Conservation (phyloP, 2,113 vertebrate genomes). For the Progne subis region DNA sequence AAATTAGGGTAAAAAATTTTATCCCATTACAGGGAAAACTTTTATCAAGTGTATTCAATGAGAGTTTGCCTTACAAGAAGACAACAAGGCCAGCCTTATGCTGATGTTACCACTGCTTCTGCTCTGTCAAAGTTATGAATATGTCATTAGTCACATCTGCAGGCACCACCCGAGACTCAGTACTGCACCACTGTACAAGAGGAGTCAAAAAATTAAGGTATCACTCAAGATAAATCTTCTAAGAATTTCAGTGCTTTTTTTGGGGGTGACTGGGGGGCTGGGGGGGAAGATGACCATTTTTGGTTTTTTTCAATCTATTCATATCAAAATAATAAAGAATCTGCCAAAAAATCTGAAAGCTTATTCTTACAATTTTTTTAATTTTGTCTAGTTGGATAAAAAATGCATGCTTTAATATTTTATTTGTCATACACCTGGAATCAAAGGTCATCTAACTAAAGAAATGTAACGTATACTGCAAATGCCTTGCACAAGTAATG, state of each 20-base stretch:
- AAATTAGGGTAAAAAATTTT: background rate
- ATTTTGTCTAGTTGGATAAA: background rate
- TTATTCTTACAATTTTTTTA: background rate
- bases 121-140: background rate
- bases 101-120: background rate
- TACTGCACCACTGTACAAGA: background rate
- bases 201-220: background rate
- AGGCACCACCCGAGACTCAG: background rate
- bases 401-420: background rate
- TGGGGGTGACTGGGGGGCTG: no score
- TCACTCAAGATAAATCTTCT: background rate
- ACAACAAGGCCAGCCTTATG: background rate
- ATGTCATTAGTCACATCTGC: background rate
- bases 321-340: background rate
- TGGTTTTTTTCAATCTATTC: background rate
- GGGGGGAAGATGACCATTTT: background rate
- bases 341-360: background rate
- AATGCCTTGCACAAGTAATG: background rate
- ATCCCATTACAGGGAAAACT: background rate
- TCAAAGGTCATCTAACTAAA: background rate
- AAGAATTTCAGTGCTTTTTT: background rate
- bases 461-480: background rate
- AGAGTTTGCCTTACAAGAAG: background rate
- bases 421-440: background rate
- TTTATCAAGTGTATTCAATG: background rate